phyloP scores from a whole-genome alignment of 2,888 invertebrate genomes.

The Platycheirus albimanus region DNA sequence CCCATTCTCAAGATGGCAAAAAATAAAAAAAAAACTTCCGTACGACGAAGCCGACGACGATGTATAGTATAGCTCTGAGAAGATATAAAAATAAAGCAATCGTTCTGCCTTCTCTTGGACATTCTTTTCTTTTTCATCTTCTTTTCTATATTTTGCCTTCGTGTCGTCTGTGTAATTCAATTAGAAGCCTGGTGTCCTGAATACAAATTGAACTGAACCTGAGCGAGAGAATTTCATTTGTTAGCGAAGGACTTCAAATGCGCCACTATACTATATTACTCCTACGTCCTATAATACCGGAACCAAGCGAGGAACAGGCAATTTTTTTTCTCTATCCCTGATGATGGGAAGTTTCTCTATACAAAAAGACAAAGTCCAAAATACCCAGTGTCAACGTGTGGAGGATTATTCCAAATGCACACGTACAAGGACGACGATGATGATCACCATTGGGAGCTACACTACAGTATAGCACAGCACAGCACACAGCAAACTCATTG shows the following conservation, averaged over 20 bases:
- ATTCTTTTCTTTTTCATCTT: constrained; percentile 37
- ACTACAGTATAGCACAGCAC: background rate
- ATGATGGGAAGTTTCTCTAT: background rate
- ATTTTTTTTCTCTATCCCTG: background rate
- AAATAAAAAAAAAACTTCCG: background rate
- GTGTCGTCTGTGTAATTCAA: constrained; percentile 73
- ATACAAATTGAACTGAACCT: constrained; percentile 71
- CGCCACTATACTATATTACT: constrained; percentile 17
- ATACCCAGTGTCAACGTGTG: constrained; percentile 57
- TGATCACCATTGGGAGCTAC: background rate
- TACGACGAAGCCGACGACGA: too few relatives aligned
- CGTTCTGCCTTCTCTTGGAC: constrained; percentile 12
- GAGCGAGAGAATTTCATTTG: constrained; percentile 62
- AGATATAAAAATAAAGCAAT: constrained; percentile 4
- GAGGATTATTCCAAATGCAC: constrained; percentile 59
- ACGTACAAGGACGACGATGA: constrained; percentile 35
- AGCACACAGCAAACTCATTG: constrained; percentile 39
- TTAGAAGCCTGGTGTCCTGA: constrained; percentile 71
- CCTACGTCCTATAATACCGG: too few relatives aligned
- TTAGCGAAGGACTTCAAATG: constrained; percentile 57
- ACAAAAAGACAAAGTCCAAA: constrained; percentile 57
- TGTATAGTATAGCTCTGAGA: background rate
- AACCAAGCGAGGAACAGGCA: background rate
- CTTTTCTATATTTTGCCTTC: constrained; percentile 47
- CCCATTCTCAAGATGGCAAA: constrained; percentile 44